Evolutionary conservation across 2,797 vertebrate species (phyloP).

Genomic region (Rhinogobio ventralis): DNA sequence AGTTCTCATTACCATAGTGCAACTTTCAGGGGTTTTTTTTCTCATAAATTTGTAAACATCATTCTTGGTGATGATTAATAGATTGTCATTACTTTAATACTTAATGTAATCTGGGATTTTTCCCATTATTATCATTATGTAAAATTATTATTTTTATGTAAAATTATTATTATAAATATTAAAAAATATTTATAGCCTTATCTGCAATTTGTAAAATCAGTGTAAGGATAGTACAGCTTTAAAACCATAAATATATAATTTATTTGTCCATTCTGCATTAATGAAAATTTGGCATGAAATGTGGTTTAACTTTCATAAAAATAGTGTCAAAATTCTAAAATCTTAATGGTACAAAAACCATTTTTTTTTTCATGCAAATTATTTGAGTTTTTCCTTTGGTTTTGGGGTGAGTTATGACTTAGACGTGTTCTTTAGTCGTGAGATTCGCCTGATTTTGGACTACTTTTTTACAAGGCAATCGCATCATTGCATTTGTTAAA

Average conservation of each 20-base stretch:
- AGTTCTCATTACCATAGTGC: neutral
- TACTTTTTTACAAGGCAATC: neutral
- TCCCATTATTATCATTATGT: neutral
- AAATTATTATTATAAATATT: too few species aligned
- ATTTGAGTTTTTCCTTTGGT: neutral
- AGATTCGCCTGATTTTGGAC: neutral
- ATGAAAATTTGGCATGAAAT: neutral
- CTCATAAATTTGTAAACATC: too few species aligned
- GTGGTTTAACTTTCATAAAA: neutral
- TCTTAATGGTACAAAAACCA: neutral
- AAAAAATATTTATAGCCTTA: too few species aligned
- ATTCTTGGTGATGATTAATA: neutral
- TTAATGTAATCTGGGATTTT: neutral
- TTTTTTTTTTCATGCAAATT: too few species aligned
- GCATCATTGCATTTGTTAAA: neutral
- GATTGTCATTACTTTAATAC: neutral
- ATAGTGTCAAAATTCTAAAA: neutral
- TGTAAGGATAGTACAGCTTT: neutral
- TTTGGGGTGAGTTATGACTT: neutral
- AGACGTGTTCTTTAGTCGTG: neutral
- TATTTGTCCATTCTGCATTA: neutral
- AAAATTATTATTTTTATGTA: too few species aligned
- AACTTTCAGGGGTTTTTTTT: neutral
- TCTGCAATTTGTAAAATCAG: neutral
- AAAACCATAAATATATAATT: neutral